Conservation (phyloP, 2,797 vertebrate genomes). For the Phoxinus dragarum region DNA sequence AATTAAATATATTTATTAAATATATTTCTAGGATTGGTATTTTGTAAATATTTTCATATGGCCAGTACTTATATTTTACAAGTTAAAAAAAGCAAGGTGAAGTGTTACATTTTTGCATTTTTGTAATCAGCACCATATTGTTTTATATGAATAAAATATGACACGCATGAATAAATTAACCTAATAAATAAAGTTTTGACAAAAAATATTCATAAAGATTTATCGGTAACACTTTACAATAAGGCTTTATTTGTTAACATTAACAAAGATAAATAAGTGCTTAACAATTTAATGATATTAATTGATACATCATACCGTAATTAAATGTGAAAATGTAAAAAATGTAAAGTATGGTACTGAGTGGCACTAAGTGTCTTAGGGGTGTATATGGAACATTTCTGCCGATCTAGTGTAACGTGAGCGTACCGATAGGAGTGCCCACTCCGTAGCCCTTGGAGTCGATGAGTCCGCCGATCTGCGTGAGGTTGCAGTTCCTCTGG, state of each 20-base stretch:
- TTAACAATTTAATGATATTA: too few relatives aligned
- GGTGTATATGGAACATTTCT: neutral
- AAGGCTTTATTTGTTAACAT: too few relatives aligned
- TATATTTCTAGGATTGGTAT: neutral
- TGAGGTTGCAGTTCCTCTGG: constrained; percentile 98
- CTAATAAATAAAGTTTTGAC: neutral
- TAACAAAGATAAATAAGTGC: too few relatives aligned
- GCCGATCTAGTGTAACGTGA: neutral
- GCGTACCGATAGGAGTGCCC: constrained; percentile 95
- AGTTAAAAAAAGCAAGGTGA: too few relatives aligned
- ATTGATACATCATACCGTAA: too few relatives aligned
- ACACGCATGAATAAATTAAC: neutral
- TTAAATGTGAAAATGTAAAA: too few relatives aligned
- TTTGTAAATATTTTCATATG: neutral
- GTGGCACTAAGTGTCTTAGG: too few relatives aligned
- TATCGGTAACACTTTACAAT: neutral
- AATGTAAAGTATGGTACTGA: too few relatives aligned
- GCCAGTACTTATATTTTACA: neutral
- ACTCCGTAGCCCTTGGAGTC: constrained; percentile 98
- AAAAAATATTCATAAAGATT: neutral
- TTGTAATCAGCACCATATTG: too few relatives aligned
- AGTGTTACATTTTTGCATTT: neutral
- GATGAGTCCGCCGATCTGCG: constrained; percentile 96
- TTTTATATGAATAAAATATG: too few relatives aligned
- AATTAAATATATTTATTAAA: too few relatives aligned